These are phyloP conservation scores for Neosilurus hyrtlii DNA, from an alignment of 2,797 vertebrate species.

Conservation along the genomic window DNA sequence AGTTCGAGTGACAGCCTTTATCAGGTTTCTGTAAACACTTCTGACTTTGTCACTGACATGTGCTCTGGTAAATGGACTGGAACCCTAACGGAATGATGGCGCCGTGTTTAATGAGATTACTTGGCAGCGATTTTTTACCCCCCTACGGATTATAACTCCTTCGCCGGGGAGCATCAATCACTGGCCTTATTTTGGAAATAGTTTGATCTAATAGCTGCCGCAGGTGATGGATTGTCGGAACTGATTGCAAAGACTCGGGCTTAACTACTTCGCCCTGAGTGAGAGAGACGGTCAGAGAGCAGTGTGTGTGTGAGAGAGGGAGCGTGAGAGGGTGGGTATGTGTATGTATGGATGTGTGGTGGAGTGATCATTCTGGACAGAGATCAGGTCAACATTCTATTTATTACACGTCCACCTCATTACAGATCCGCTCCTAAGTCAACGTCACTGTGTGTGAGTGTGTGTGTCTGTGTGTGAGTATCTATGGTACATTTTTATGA, in stretches of 20 bases:
- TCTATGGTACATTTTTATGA: too few relatives aligned
- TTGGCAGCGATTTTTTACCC: not conserved
- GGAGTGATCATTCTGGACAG: not conserved
- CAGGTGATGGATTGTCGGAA: constrained; percentile 22
- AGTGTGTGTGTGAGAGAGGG: not conserved
- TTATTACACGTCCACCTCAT: not conserved
- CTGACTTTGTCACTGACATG: constrained; percentile 29
- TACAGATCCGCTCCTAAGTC: not conserved
- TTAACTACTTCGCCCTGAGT: constrained; percentile 39
- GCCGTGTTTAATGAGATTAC: constrained; percentile 34
- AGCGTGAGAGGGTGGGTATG: not conserved
- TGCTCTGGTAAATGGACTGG: constrained; percentile 42
- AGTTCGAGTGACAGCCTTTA: not conserved
- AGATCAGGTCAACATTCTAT: constrained; percentile 28
- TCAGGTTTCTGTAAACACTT: constrained; percentile 26
- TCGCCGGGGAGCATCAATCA: constrained; percentile 40
- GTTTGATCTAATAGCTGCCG: constrained; percentile 41
- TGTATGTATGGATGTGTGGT: not conserved
- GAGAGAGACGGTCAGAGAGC: not conserved
- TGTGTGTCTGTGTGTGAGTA: not conserved
- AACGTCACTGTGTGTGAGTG: not conserved
- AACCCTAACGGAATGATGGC: constrained; percentile 40
- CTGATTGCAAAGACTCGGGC: constrained; percentile 42
- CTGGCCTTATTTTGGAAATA: constrained; percentile 40
- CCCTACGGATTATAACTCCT: constrained; percentile 40